Conservation (phyloP, 2,888 invertebrate species). For the Drosophila mayaguana region DNA sequence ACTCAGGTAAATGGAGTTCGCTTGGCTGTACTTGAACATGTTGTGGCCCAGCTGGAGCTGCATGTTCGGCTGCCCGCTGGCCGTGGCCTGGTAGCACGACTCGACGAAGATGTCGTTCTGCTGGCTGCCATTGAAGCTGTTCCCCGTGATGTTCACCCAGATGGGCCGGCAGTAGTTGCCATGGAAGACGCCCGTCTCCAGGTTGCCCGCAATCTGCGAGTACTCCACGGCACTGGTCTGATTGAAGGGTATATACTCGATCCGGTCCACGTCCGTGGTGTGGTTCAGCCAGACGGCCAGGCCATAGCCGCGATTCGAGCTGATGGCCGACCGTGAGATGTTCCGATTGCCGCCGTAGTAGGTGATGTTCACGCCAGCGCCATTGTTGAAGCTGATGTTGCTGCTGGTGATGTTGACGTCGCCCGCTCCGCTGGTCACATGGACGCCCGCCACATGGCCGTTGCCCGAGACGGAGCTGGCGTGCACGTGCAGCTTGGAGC, state of each 20-base stretch:
- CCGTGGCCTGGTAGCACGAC: conserved; percentile 89
- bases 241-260: conserved; percentile 92
- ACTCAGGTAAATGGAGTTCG: conserved; percentile 91
- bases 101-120: conserved; percentile 92
- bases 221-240: conserved; percentile 95
- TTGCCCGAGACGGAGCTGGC: conserved; percentile 93
- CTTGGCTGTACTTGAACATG: conserved; percentile 90
- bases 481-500: conserved; percentile 95
- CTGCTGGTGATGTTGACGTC: conserved; percentile 97
- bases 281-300: conserved; percentile 96
- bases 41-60: conserved; percentile 94
- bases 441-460: conserved; percentile 95
- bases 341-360: conserved; percentile 97
- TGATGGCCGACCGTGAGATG: conserved; percentile 93
- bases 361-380: conserved; percentile 97
- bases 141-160: conserved; percentile 96
- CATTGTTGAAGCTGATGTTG: conserved; percentile 94
- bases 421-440: conserved; percentile 95
- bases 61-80: conserved; percentile 86
- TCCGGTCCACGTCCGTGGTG: conserved; percentile 87
- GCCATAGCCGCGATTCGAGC: conserved; percentile 95
- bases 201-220: conserved; percentile 94
- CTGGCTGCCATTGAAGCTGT: conserved; percentile 92
- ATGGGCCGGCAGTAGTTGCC: conserved; percentile 96
- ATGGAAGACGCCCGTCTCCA: conserved; percentile 94